phyloP scores from a whole-genome alignment of 2,113 vertebrate genomes.

The Lampris incognitus region DNA sequence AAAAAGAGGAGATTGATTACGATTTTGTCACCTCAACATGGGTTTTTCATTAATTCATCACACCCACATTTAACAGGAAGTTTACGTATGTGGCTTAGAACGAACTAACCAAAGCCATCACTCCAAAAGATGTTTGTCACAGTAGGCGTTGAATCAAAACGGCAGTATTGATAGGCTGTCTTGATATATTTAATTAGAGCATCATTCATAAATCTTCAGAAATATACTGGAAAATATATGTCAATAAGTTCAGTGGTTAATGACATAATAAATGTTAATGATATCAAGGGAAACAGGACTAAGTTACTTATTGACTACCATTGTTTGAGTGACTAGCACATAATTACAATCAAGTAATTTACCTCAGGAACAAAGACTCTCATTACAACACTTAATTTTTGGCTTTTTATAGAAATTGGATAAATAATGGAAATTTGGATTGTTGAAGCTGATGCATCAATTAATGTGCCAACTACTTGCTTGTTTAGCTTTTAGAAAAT shows the following conservation, averaged over 20 bases:
- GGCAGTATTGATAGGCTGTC: too few species aligned
- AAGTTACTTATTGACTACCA: too few species aligned
- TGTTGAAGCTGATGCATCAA: constrained; percentile 9
- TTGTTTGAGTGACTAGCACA: too few species aligned
- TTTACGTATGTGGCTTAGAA: not conserved
- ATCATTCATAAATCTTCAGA: too few species aligned
- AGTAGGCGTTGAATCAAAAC: not conserved
- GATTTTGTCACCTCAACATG: not conserved
- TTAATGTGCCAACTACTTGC: constrained; percentile 18
- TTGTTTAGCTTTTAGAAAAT: constrained; percentile 35
- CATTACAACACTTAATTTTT: not conserved
- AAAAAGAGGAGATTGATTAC: not conserved
- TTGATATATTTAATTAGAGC: too few species aligned
- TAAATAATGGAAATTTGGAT: constrained; percentile 36
- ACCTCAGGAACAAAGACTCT: too few species aligned
- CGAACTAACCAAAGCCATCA: not conserved
- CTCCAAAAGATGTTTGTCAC: not conserved
- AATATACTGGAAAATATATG: too few species aligned
- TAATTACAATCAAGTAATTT: too few species aligned
- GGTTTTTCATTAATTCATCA: too few species aligned
- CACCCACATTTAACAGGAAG: not conserved
- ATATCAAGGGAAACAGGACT: too few species aligned
- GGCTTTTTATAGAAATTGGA: constrained; percentile 1
- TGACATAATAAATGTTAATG: too few species aligned
- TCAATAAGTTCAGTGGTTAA: too few species aligned